Evolutionary conservation across 2,888 invertebrate species (phyloP).

Genomic region (Acronicta psi): DNA sequence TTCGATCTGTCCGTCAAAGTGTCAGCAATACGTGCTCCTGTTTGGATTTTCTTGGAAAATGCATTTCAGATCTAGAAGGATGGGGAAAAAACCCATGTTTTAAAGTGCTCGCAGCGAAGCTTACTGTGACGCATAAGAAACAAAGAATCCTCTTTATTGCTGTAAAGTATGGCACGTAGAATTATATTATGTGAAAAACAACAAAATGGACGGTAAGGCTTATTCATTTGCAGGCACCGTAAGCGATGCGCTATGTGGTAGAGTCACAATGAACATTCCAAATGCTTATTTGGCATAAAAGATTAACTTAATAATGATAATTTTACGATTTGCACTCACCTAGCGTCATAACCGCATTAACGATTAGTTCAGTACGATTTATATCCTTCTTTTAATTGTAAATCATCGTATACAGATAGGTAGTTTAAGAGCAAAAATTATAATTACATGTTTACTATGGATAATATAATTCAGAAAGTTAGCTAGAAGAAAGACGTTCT

Average conservation of each 20-base stretch:
- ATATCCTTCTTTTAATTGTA: slow-evolving; percentile 58
- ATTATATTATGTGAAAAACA: slow-evolving; percentile 38
- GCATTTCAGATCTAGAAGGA: slow-evolving; percentile 17
- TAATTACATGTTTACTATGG: slow-evolving; percentile 52
- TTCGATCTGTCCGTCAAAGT: slow-evolving; percentile 74
- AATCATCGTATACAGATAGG: slow-evolving; percentile 63
- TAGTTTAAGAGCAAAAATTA: slow-evolving; percentile 56
- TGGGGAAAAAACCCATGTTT: slow-evolving; percentile 20
- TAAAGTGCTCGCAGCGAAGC: slow-evolving; percentile 21
- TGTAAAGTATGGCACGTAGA: slow-evolving; percentile 41
- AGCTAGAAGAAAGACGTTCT: slow-evolving; percentile 36
- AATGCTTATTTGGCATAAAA: slow-evolving; percentile 22
- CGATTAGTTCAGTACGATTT: slow-evolving; percentile 40
- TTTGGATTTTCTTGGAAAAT: slow-evolving; percentile 37
- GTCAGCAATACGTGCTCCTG: slow-evolving; percentile 73
- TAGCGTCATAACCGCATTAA: slow-evolving; percentile 41
- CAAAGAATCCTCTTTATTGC: slow-evolving; percentile 34
- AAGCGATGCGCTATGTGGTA: slow-evolving; percentile 27
- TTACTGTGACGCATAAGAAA: slow-evolving; percentile 26
- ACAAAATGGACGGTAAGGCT: slow-evolving; percentile 29
- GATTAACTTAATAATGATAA: slow-evolving; percentile 37
- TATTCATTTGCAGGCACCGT: slow-evolving; percentile 32
- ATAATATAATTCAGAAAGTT: slow-evolving; percentile 31
- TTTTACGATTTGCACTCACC: slow-evolving; percentile 46
- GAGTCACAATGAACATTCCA: slow-evolving; percentile 16